phyloP scores from a whole-genome alignment of 2,113 vertebrate genomes.

The Chionis minor region DNA sequence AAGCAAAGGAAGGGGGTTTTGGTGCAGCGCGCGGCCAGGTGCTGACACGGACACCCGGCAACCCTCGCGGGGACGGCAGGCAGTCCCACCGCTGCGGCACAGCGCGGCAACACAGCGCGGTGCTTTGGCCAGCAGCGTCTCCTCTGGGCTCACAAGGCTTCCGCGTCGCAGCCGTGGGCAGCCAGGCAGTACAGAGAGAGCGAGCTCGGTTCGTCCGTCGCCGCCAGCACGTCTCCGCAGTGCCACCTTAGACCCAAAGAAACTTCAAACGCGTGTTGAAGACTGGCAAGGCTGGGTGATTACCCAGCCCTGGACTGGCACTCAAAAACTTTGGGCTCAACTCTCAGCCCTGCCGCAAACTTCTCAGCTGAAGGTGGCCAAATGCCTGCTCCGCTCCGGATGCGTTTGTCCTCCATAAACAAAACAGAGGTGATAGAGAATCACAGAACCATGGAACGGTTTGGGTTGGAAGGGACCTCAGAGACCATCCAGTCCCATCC shows the following conservation, averaged over 20 bases:
- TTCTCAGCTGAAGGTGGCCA: rapidly evolving
- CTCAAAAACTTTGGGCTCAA: not conserved
- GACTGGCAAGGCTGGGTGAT: not conserved
- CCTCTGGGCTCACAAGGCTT: rapidly evolving
- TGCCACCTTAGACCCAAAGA: rapidly evolving
- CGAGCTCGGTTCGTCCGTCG: not conserved
- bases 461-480: no score
- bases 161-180: rapidly evolving
- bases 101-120: rapidly evolving
- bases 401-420: rapidly evolving
- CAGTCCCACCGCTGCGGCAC: rapidly evolving
- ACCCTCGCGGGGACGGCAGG: rapidly evolving
- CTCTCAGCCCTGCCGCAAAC: not conserved
- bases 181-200: not conserved
- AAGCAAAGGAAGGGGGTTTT: not conserved
- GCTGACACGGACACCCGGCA: rapidly evolving
- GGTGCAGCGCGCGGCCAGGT: not conserved
- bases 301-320: not conserved
- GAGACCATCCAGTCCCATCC: no score
- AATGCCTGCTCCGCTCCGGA: rapidly evolving
- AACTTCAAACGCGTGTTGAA: rapidly evolving
- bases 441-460: no score
- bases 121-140: not conserved
- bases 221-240: rapidly evolving
- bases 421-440: no score